These are phyloP conservation scores for Origma solitaria DNA, from an alignment of 2,113 vertebrate species.

Conservation along the genomic window DNA sequence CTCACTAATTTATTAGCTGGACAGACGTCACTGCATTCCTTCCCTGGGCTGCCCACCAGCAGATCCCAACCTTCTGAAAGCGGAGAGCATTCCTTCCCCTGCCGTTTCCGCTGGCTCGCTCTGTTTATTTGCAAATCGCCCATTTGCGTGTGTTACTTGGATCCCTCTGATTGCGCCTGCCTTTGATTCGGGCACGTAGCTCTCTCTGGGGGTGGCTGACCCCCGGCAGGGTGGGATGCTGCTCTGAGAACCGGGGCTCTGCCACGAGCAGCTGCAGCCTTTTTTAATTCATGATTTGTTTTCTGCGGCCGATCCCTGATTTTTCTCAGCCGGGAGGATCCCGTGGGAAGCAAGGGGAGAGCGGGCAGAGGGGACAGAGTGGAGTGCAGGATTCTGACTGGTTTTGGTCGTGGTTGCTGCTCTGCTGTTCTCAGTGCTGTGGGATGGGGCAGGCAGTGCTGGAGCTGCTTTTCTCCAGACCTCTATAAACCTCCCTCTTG, in stretches of 20 bases:
- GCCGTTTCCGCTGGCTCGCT: neutral
- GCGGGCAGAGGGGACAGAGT: neutral
- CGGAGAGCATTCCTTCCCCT: constrained; percentile 10
- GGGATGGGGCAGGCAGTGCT: neutral
- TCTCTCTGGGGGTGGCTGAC: neutral
- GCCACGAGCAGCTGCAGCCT: neutral
- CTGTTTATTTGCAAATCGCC: constrained; percentile 52
- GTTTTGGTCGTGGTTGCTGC: neutral
- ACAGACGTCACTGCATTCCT: constrained; percentile 37
- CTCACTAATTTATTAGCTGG: constrained; percentile 37
- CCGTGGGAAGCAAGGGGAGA: neutral
- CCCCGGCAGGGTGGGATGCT: neutral
- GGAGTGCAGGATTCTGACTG: neutral
- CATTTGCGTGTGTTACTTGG: neutral
- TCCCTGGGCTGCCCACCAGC: constrained; percentile 23
- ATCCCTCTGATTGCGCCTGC: neutral
- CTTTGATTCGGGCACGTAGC: constrained; percentile 28
- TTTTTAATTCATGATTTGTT: neutral
- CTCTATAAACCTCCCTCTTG: accelerated
- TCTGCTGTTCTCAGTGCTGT: accelerated
- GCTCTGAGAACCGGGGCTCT: neutral
- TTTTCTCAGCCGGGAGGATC: neutral
- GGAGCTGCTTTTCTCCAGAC: neutral
- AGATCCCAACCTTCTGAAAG: constrained; percentile 32
- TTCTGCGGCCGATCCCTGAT: neutral